These are phyloP conservation scores for Meliscaeva auricollis DNA, from an alignment of 2,888 invertebrate genomes.

Conservation along the genomic window DNA sequence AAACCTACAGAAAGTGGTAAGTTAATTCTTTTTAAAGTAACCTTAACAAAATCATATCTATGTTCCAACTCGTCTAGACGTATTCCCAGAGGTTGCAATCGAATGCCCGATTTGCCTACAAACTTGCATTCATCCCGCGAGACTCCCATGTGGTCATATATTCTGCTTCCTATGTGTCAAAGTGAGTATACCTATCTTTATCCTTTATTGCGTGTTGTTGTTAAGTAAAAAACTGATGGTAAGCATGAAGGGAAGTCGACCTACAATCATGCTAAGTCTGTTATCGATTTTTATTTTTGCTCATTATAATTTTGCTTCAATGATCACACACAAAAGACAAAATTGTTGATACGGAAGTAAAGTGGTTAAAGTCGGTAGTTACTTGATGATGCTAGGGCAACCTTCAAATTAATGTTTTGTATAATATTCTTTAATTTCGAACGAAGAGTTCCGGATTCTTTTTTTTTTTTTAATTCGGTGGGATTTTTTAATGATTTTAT, in stretches of 20 bases:
- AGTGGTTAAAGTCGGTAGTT: no score
- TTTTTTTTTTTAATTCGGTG: no score
- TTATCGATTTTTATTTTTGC: no score
- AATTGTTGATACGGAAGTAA: no score
- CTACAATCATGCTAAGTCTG: no score
- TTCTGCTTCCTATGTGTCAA: slow-evolving; percentile 98
- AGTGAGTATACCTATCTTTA: slow-evolving; percentile 84
- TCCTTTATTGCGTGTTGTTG: not conserved
- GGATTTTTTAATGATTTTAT: no score
- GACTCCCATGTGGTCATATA: slow-evolving; percentile 96
- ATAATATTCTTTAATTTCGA: no score
- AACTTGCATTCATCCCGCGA: slow-evolving; percentile 95
- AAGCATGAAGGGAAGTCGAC: not conserved
- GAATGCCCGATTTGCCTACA: slow-evolving; percentile 98
- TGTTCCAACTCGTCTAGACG: not conserved
- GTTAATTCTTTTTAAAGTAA: not conserved
- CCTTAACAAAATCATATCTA: not conserved
- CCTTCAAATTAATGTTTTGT: no score
- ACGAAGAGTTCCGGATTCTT: no score
- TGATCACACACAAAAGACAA: no score
- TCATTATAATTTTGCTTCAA: no score
- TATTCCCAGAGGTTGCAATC: slow-evolving; percentile 77
- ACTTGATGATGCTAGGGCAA: no score
- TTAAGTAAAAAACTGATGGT: not conserved
- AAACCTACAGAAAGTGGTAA: slow-evolving; percentile 64